These are phyloP conservation scores for Thamnophis elegans DNA, from an alignment of 2,797 vertebrate genomes.

Conservation along the genomic window DNA sequence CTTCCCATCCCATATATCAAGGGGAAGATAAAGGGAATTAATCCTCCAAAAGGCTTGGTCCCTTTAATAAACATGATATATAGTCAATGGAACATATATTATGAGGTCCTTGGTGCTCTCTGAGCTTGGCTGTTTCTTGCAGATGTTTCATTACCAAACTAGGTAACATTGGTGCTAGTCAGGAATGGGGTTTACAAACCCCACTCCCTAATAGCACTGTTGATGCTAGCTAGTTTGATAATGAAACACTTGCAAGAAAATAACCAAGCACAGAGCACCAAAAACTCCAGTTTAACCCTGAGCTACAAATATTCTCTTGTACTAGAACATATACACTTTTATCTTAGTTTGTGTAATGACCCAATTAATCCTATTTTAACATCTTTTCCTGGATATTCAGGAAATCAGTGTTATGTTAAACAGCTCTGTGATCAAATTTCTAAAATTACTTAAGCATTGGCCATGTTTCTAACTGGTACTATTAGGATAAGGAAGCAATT, in stretches of 20 bases:
- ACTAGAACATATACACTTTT: not conserved
- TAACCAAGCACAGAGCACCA: no score
- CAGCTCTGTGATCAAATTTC: not conserved
- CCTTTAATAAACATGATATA: not conserved
- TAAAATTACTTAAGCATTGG: not conserved
- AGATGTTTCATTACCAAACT: no score
- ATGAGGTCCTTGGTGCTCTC: not conserved
- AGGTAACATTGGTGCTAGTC: no score
- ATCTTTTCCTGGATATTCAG: not conserved
- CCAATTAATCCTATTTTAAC: not conserved
- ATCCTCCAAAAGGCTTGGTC: not conserved
- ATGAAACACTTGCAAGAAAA: no score
- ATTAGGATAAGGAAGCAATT: not conserved
- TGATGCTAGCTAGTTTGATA: no score
- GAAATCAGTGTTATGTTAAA: not conserved
- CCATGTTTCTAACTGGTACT: not conserved
- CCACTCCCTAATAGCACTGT: no score
- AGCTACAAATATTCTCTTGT: no score
- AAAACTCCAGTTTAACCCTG: no score
- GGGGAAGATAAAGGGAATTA: not conserved
- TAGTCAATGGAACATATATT: not conserved
- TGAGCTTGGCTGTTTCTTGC: not conserved
- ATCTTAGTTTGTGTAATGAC: not conserved
- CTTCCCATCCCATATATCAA: not conserved
- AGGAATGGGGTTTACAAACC: no score